phyloP scores from a whole-genome alignment of 2,888 invertebrate genomes.

The Acrocyrtus sp. region DNA sequence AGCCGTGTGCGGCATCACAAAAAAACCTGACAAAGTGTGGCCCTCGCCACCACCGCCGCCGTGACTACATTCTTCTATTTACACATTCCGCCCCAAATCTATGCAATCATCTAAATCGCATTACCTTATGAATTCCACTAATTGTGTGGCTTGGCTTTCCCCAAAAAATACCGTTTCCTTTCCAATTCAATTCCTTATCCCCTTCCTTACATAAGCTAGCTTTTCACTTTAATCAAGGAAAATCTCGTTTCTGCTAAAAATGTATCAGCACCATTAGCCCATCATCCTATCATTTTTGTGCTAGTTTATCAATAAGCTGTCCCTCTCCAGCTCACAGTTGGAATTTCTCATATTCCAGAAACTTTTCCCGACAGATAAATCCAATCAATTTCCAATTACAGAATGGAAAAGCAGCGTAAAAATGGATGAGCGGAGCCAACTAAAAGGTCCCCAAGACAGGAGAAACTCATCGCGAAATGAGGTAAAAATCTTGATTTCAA shows the following conservation, averaged over 20 bases:
- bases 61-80: no score
- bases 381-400: slow-evolving; percentile 42
- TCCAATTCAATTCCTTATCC: no score
- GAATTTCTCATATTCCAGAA: neutral
- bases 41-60: no score
- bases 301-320: neutral
- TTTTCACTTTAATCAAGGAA: neutral
- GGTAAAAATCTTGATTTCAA: neutral
- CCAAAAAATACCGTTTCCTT: no score
- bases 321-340: neutral
- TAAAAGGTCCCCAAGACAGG: no score
- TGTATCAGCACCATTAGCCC: slow-evolving; percentile 8
- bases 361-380: slow-evolving; percentile 13
- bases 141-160: no score
- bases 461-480: no score
- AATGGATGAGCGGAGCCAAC: no score
- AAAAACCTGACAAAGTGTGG: no score
- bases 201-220: no score
- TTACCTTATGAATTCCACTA: neutral
- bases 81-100: neutral
- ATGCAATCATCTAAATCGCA: neutral
- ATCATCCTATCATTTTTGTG: slow-evolving; percentile 13
- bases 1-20: no score
- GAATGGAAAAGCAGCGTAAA: no score
- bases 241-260: neutral